A percentile compares a stretch with the other conserved stretches of the same genome.
Conservation (phyloP, 2,113 vertebrate genomes). For the Trichomycterus rosablanca region DNA sequence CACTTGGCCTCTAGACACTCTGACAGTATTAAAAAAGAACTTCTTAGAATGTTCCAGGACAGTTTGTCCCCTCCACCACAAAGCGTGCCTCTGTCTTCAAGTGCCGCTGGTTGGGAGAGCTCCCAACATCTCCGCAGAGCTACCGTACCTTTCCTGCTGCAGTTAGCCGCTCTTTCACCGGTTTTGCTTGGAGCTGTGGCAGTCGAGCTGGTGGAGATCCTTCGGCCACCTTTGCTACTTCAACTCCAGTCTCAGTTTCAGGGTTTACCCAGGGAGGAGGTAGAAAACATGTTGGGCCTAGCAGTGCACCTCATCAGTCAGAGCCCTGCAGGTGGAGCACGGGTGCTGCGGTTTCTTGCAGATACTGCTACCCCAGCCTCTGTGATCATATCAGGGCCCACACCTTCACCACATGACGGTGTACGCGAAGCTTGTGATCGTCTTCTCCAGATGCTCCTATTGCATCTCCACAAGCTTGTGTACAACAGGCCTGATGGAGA, state of each 20-base stretch:
- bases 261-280: constrained; percentile 75
- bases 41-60: constrained; percentile 88
- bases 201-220: constrained; percentile 80
- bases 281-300: constrained; percentile 81
- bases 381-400: constrained; percentile 78
- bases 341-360: constrained; percentile 79
- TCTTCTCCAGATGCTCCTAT: constrained; percentile 81
- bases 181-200: constrained; percentile 80
- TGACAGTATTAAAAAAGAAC: constrained; percentile 85
- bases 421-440: constrained; percentile 88
- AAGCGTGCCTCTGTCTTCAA: constrained; percentile 55
- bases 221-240: constrained; percentile 77
- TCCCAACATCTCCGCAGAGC: constrained; percentile 76
- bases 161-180: constrained; percentile 85
- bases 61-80: constrained; percentile 71
- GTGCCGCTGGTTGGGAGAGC: constrained; percentile 57
- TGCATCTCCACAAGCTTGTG: constrained; percentile 87
- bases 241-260: constrained; percentile 84
- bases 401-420: constrained; percentile 76
- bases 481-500: constrained; percentile 69
- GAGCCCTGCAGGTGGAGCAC: constrained; percentile 78
- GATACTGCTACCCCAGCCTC: constrained; percentile 86
- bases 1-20: constrained; percentile 84
- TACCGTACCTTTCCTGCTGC: constrained; percentile 84
- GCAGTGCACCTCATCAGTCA: constrained; percentile 88